Evolutionary conservation across 2,888 invertebrate species (phyloP), one percentile per base, ranked within the genome.

Genomic region (Leptopilina drosophilae): DNA sequence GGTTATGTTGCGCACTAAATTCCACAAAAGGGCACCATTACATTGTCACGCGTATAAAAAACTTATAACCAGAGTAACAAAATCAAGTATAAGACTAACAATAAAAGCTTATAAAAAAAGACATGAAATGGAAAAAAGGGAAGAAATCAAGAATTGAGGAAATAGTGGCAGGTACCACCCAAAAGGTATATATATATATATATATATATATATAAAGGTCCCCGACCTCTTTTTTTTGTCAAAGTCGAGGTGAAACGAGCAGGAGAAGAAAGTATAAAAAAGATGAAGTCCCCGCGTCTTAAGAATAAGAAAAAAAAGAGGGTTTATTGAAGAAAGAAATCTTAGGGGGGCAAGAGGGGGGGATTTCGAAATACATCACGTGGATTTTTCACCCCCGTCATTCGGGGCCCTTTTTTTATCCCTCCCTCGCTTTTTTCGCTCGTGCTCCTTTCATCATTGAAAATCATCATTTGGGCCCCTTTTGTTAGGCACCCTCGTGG

Each of bases 281-380:
- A 56, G 20, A 49, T 73, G 73, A 53, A 33, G 73, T 49, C 49
- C 56, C 49, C 49, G 46, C 14, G 53, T 73, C 73, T 73, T 73
- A 73, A 73, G 73, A 73, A 73, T 26, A 69, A 69, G 69, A 49
- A 69, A 49, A 49, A 49, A 40, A n/a, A 65, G 64, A 33, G 33
- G 69, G 53, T 9, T 20, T 14, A 53, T 7, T 46, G 26, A 20
- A 26, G 20, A 14, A 42, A 66, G 40, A 26, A 42, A n/a, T 14
- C 26, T 40, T 2, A 81, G 84, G 81, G 80, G 81, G 82, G 75
- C 80, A 80, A 66, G 33, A 8, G 2, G 53, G 9, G 33, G 73
- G 73, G 86, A 84, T 89, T 89, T 88, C 83, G 88, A 87, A 84
- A 88, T 87, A 88, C 87, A 87, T 86, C 86, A 73, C 73, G 73